Percentiles rank a stretch among this genome's conserved stretches.
Evolutionary conservation across 2,888 invertebrate species (phyloP).

Genomic region (Eudemis profundana): DNA sequence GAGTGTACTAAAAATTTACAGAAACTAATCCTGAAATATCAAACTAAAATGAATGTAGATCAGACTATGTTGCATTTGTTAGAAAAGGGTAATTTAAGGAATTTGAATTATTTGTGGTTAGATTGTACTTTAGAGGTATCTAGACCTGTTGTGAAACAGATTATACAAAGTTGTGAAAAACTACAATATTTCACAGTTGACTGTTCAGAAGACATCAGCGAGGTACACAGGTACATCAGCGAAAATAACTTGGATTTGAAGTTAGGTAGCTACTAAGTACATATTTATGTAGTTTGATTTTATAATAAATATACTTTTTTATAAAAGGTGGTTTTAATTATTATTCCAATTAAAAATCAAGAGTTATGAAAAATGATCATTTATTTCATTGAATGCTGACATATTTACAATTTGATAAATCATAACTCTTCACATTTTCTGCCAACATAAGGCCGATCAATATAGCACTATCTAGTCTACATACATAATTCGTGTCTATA

Average conservation of each 20-base stretch:
- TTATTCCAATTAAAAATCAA: too few relatives aligned
- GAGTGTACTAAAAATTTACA: constrained; percentile 71
- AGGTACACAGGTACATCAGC: constrained; percentile 69
- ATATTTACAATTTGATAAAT: constrained; percentile 28
- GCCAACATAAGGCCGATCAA: constrained; percentile 7
- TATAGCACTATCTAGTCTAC: not conserved
- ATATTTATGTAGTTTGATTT: constrained; percentile 49
- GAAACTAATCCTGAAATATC: constrained; percentile 75
- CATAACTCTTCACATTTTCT: too few relatives aligned
- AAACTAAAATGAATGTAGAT: constrained; percentile 73
- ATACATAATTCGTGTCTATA: not conserved
- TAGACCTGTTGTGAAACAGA: constrained; percentile 66
- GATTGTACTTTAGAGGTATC: constrained; percentile 79
- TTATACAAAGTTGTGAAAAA: constrained; percentile 70
- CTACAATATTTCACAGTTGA: constrained; percentile 75
- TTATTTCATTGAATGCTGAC: constrained; percentile 32
- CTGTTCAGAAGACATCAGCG: constrained; percentile 65
- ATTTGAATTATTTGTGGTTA: constrained; percentile 72
- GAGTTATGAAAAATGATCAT: constrained; percentile 25
- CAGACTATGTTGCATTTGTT: constrained; percentile 67
- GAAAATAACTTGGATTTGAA: constrained; percentile 78
- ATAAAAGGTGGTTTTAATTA: constrained; percentile 46
- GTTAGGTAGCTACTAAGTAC: constrained; percentile 72
- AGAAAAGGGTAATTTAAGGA: constrained; percentile 68
- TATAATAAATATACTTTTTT: constrained; percentile 55